Evolutionary conservation across 2,888 invertebrate genomes (phyloP), one percentile per base, ranked within the genome.

Genomic region (Apoda limacodes): DNA sequence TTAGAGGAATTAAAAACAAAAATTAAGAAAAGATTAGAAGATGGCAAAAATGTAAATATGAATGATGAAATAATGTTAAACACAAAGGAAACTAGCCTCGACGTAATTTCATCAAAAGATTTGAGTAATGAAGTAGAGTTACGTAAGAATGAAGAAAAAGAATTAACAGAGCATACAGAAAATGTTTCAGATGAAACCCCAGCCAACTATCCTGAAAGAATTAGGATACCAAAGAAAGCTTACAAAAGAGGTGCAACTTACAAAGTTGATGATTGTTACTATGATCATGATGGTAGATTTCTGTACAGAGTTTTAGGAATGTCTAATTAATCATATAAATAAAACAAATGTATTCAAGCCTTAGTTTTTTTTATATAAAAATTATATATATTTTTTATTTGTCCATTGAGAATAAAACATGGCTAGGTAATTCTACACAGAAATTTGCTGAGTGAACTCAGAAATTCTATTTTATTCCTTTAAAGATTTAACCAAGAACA

Each of bases 211-310:
- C 82, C 84, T 19, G 83, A 86, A 39, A 76, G 74, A 50, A 90
- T 93, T 38, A 76, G 78, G 43, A 90, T 93, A 40, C 91, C 92
- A 3, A 83, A 82, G 45, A 82, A 85, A 29, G 72, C 85, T 19
- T 83, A 82, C 44, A 85, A 85, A 44, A 66, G 60, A 49, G 88
- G 87, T 13, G 85, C 82, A 23, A 87, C 87, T 5, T 93, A 90
- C 53, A 88, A 87, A 67, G 78, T 92, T 0, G 84, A 88, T 40
- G 90, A 93, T 64, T 88, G 89, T 48, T 93, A 86, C 59, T 93
- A 93, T 64, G 90, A 92, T 55, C 83, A 87, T 57, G 88, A 92
- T 75, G 93, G 93, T 0, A 82, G 78, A 56, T 91, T 93, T 72
- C 74, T 93, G 32, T 93, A 92, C 57, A 82, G 90, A 51, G 88